Conservation (phyloP, 2,113 vertebrate species). For the Merops nubicus region DNA sequence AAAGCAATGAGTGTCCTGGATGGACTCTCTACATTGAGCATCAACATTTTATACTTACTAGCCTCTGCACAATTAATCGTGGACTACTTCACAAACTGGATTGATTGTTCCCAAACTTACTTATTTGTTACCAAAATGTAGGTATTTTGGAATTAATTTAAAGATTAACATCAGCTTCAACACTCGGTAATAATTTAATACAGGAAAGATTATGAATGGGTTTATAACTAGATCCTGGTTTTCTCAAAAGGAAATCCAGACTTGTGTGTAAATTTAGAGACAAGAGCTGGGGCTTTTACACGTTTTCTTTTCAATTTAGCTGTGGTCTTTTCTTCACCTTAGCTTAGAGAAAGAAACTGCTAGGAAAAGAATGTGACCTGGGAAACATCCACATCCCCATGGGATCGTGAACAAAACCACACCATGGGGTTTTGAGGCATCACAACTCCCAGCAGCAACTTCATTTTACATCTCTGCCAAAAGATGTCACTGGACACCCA, state of each 20-base stretch:
- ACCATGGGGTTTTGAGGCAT: neutral
- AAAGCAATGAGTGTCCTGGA: neutral
- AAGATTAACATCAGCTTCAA: neutral
- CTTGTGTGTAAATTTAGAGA: neutral
- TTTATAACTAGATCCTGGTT: neutral
- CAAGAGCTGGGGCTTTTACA: neutral
- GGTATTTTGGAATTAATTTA: neutral
- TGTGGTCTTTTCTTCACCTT: neutral
- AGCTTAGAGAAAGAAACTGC: neutral
- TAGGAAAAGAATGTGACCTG: neutral
- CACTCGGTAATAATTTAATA: neutral
- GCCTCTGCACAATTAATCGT: neutral
- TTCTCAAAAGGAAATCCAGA: neutral
- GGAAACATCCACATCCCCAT: fast-evolving
- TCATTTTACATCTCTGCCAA: neutral
- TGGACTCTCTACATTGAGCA: neutral
- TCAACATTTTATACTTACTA: neutral
- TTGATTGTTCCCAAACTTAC: neutral
- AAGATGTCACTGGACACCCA: neutral
- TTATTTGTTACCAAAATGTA: neutral
- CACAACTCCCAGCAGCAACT: fast-evolving
- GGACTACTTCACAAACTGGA: neutral
- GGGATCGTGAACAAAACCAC: neutral
- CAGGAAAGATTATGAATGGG: neutral
- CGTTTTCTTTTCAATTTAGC: neutral